These are phyloP conservation scores for Opisthocomus hoazin DNA, from an alignment of 2,113 vertebrate genomes.

Conservation along the genomic window DNA sequence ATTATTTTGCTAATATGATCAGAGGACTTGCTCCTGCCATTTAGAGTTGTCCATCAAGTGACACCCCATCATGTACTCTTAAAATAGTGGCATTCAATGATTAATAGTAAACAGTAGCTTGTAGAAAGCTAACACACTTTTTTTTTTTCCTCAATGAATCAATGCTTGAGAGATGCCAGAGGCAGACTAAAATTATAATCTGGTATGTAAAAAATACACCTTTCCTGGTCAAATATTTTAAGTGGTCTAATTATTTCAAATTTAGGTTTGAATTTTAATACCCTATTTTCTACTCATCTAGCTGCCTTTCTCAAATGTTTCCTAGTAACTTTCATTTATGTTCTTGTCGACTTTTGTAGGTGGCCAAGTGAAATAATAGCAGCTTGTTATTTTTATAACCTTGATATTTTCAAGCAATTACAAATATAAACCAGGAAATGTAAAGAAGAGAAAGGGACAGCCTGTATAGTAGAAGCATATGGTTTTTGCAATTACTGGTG, in stretches of 20 bases:
- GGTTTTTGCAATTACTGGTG: not conserved
- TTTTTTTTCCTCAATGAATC: no score
- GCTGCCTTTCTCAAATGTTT: not conserved
- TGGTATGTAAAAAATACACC: not conserved
- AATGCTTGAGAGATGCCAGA: not conserved
- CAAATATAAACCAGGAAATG: not conserved
- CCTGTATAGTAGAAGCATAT: not conserved
- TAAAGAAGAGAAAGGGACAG: not conserved
- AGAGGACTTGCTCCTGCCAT: not conserved
- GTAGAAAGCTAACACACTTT: not conserved
- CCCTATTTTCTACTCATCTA: not conserved
- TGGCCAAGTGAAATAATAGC: not conserved
- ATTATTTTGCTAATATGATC: not conserved
- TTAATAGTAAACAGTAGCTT: not conserved
- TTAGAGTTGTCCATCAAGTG: not conserved
- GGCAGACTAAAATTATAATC: not conserved
- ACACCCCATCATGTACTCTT: not conserved
- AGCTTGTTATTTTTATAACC: not conserved
- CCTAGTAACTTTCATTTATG: not conserved
- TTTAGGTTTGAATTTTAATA: not conserved
- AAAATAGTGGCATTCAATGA: not conserved
- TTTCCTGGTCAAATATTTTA: not conserved
- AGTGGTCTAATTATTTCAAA: not conserved
- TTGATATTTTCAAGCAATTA: not conserved
- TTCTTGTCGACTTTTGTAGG: not conserved